phyloP scores from a whole-genome alignment of 2,113 vertebrate species.

The Dolichotis patagonum region DNA sequence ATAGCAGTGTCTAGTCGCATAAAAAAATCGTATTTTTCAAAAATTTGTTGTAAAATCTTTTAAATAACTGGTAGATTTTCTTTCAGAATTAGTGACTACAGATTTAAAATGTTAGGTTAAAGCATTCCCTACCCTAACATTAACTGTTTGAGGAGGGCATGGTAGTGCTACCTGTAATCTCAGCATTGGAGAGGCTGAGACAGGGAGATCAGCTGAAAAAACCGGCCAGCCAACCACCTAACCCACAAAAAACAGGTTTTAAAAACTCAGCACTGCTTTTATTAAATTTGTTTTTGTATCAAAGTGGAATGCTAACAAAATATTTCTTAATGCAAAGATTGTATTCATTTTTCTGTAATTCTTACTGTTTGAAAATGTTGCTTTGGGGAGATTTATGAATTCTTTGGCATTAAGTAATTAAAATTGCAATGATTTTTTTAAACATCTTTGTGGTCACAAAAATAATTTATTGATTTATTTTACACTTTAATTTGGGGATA shows the following conservation, averaged over 20 bases:
- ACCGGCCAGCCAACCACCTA: not conserved
- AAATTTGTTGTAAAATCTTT: constrained; percentile 34
- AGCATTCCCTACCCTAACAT: not conserved
- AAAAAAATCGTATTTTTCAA: not conserved
- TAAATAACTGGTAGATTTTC: constrained; percentile 1
- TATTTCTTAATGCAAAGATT: constrained; percentile 4
- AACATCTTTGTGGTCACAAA: constrained; percentile 9
- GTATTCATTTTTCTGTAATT: constrained; percentile 5
- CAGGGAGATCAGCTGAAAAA: not conserved
- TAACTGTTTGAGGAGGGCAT: not conserved
- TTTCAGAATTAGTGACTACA: not conserved
- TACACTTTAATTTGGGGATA: constrained; percentile 65
- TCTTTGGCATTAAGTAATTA: constrained; percentile 60
- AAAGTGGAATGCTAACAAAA: constrained; percentile 38
- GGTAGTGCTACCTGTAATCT: not conserved
- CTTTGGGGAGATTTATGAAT: constrained; percentile 22
- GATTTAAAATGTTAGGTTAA: not conserved
- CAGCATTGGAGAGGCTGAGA: not conserved
- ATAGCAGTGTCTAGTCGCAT: not conserved
- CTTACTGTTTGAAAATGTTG: constrained; percentile 25
- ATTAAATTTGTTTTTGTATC: constrained; percentile 52
- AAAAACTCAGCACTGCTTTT: not conserved
- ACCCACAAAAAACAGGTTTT: not conserved
- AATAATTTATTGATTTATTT: constrained; percentile 55
- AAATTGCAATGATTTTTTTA: not conserved